phyloP scores from a whole-genome alignment of 2,113 vertebrate species.

The Sebastes fasciatus region DNA sequence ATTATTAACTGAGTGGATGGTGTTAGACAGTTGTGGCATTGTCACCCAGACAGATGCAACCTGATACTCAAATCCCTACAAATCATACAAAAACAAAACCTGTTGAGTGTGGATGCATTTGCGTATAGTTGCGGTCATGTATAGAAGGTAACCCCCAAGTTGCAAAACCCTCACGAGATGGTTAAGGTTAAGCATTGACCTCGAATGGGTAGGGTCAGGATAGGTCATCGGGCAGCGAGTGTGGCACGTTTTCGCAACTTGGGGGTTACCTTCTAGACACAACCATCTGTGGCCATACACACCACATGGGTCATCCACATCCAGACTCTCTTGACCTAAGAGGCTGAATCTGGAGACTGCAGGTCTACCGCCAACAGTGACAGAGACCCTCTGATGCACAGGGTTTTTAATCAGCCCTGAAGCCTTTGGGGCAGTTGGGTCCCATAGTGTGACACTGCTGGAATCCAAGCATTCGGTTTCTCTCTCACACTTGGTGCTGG shows the following conservation, averaged over 20 bases:
- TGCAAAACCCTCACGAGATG: too few species aligned
- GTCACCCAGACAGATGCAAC: background rate
- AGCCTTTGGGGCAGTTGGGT: slow-evolving; percentile 5
- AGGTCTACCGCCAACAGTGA: background rate
- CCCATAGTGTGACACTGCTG: slow-evolving; percentile 24
- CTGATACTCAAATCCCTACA: background rate
- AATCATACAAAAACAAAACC: background rate
- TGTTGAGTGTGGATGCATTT: background rate
- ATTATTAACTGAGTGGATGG: background rate
- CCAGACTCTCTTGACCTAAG: background rate
- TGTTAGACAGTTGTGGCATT: background rate
- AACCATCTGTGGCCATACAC: background rate
- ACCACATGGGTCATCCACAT: background rate
- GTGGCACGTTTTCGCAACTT: too few species aligned
- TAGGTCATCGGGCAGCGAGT: too few species aligned
- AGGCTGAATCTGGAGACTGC: slow-evolving; percentile 4
- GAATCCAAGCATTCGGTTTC: slow-evolving; percentile 24
- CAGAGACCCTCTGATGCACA: background rate
- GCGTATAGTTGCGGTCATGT: background rate
- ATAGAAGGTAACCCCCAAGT: too few species aligned
- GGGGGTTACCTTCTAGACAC: too few species aligned
- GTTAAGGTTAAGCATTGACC: too few species aligned
- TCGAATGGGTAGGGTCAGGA: too few species aligned
- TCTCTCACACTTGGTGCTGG: slow-evolving; percentile 20
- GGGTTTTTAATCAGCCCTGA: slow-evolving; percentile 5